Percentiles rank a stretch among this genome's conserved stretches.
Conservation (phyloP, 2,797 vertebrate genomes). For the Halcyon badia region DNA sequence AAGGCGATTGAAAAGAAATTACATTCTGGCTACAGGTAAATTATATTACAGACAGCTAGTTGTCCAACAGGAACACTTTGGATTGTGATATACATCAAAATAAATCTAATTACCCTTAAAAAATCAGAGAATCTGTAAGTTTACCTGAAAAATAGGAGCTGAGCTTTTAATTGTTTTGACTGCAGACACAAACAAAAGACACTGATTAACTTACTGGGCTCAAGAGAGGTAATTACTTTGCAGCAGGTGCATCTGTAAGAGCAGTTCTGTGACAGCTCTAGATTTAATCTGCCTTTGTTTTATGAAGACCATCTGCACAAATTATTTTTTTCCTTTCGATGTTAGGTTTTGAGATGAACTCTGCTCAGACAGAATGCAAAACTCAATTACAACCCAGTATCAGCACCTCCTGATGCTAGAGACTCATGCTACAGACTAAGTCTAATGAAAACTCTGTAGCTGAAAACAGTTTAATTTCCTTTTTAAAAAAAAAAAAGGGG, state of each 20-base stretch:
- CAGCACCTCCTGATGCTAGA: conserved; percentile 54
- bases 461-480: conserved; percentile 81
- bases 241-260: conserved; percentile 65
- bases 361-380: conserved; percentile 50
- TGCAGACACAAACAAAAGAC: conserved; percentile 58
- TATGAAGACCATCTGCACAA: conserved; percentile 77
- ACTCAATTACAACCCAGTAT: conserved; percentile 73
- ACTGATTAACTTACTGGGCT: conserved; percentile 55
- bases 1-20: conserved; percentile 64
- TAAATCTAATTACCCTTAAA: conserved; percentile 77
- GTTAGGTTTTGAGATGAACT: conserved; percentile 70
- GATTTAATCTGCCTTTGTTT: conserved; percentile 75
- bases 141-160: conserved; percentile 66
- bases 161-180: conserved; percentile 76
- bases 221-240: conserved; percentile 74
- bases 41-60: conserved; percentile 75
- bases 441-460: conserved; percentile 56
- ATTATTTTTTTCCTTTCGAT: conserved; percentile 53
- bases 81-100: conserved; percentile 74
- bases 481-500: neutral
- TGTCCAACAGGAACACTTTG: conserved; percentile 71
- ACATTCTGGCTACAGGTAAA: conserved; percentile 65
- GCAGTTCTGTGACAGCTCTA: conserved; percentile 42
- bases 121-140: conserved; percentile 66
- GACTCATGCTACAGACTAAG: neutral